Evolutionary conservation across 2,797 vertebrate species (phyloP).

Genomic region (Neosalanx taihuensis): DNA sequence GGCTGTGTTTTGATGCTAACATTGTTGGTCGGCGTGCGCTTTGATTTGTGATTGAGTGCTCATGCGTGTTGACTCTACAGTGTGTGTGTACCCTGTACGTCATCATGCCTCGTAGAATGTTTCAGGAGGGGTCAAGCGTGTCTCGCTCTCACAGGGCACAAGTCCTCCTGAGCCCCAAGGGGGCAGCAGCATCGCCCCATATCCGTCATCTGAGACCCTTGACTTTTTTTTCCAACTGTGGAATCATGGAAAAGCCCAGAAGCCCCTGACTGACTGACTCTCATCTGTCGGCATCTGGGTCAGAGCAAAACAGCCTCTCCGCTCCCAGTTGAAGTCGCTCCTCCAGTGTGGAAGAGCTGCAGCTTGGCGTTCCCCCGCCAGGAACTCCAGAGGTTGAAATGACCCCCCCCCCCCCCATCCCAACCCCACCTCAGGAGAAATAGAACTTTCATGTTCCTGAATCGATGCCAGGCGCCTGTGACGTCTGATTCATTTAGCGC

Average conservation of each 20-base stretch:
- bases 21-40: not conserved
- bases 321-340: not conserved
- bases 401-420: too few species aligned
- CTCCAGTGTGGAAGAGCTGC: not conserved
- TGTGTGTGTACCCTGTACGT: not conserved
- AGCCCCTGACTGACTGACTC: not conserved
- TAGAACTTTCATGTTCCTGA: not conserved
- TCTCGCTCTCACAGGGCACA: not conserved
- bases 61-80: not conserved
- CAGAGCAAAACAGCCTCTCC: slow-evolving; percentile 10
- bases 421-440: too few species aligned
- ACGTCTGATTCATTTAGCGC: not conserved
- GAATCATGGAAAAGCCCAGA: slow-evolving; percentile 9
- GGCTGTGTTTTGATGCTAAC: not conserved
- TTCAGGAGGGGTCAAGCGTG: slow-evolving; percentile 8
- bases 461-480: not conserved
- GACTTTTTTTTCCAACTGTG: slow-evolving; percentile 31
- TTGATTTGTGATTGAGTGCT: slow-evolving; percentile 6
- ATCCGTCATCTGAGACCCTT: slow-evolving; percentile 31
- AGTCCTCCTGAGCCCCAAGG: slow-evolving; percentile 10
- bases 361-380: not conserved
- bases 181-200: slow-evolving; percentile 11
- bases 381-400: not conserved
- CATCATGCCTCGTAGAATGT: slow-evolving; percentile 15
- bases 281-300: slow-evolving; percentile 25